Base-by-base conservation (phyloP, 2,113 vertebrate species). In the Ellobius talpinus region DNA sequence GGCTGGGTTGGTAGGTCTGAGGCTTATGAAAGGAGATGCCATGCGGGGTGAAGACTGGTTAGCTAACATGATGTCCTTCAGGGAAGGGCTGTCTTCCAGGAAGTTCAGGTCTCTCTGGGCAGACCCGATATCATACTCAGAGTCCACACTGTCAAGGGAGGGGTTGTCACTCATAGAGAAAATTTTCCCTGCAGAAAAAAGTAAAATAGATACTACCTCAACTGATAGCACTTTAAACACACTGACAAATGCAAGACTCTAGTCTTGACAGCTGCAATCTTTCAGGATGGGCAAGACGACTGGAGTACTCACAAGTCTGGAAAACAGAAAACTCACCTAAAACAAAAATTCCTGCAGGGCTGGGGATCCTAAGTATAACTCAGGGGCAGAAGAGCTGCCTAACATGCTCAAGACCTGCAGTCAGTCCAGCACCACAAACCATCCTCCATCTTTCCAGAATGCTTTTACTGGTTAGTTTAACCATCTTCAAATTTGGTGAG, bases 51-150 rank as follows among this genome's bases (percentile, higher is more conserved):
- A 89, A 0, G 99, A 98, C 3, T 97, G 99, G 95, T 98, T 99
- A 93, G 98, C 97, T 29, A 99, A 98, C 86, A 99, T 98, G 96
- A 99, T 98, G 79, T 99, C 99, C 81, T 99, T 98, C 68, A 99
- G 97, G 68, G 99, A 99, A 26, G 99, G 98, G 0, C 98, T 88
- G 79, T 99, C 99, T 31, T 99, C 99, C 94, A 99, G 98, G 50
- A 99, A 99, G 93, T 99, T 98, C 0, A 99, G 97, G 50, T 99
- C 99, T 45, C 99, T 99, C 97, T 99, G 99, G 82, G 99, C 61
- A 8, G 99, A 99, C 93, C 99, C 99, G 99, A 99, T 99, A 85
- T 99, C 99, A 17, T 99, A 99, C 98, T 99, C 99, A 0, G 99
- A 99, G 95, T 99, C 99, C 73, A 99, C 97, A 68, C 99, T 99